Conservation (phyloP, 2,113 vertebrate species). For the Pontoporia blainvillei region DNA sequence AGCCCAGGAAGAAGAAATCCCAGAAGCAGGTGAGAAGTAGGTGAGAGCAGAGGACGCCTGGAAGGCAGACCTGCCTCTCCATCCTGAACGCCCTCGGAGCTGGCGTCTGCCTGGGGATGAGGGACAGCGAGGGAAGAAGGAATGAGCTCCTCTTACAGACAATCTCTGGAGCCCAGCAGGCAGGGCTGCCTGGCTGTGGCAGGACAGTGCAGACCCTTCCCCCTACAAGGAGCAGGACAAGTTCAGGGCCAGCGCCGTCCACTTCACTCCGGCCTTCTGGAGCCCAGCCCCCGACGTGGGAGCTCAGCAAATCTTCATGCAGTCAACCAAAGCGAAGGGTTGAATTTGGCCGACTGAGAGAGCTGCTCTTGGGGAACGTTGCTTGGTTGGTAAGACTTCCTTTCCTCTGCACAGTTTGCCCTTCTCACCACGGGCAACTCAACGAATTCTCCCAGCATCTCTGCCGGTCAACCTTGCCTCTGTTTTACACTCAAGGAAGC, state of each 20-base stretch:
- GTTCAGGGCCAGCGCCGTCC: rapidly evolving
- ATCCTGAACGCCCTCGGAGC: neutral
- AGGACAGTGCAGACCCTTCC: neutral
- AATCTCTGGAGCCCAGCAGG: neutral
- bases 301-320: neutral
- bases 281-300: rapidly evolving
- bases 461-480: neutral
- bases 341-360: neutral
- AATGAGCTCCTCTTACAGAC: neutral
- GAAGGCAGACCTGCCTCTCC: neutral
- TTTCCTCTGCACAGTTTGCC: neutral
- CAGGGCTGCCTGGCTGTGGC: neutral
- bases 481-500: neutral
- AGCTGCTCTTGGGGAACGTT: rapidly evolving
- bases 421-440: neutral
- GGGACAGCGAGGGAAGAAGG: neutral
- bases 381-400: too few relatives aligned
- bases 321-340: neutral
- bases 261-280: neutral
- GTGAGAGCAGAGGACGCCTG: neutral
- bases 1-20: neutral
- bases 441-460: neutral
- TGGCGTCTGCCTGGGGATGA: neutral
- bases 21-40: neutral
- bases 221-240: neutral